These are phyloP conservation scores for Eupelmus urozonus DNA, from an alignment of 2,888 invertebrate species.

Conservation along the genomic window DNA sequence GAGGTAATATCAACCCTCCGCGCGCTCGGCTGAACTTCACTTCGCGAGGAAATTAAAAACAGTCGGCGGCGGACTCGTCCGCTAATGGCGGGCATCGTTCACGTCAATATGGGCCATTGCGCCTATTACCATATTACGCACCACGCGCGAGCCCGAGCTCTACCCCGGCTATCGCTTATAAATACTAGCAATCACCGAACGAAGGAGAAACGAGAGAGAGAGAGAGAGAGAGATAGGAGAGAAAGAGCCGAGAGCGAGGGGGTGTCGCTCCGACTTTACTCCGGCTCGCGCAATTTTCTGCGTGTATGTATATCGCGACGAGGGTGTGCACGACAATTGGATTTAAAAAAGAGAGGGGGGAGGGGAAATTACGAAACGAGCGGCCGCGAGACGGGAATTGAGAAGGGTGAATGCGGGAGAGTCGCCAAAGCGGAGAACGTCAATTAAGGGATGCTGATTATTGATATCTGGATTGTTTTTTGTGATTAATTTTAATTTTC, in stretches of 20 bases:
- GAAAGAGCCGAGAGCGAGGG: conserved; percentile 19
- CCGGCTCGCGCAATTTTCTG: conserved; percentile 9
- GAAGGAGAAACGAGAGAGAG: conserved; percentile 14
- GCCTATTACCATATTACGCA: conserved; percentile 76
- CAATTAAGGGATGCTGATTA: conserved; percentile 47
- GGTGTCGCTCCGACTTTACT: conserved; percentile 12
- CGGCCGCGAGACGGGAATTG: conserved; percentile 32
- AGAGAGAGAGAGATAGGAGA: conserved; percentile 20
- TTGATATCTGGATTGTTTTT: conserved; percentile 32
- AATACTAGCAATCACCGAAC: conserved; percentile 76
- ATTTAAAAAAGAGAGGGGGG: conserved; percentile 48
- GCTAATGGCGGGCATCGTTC: conserved; percentile 77
- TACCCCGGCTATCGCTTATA: conserved; percentile 74
- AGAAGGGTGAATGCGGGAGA: conserved; percentile 18
- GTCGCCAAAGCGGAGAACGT: conserved; percentile 21
- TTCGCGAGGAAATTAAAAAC: conserved; percentile 77
- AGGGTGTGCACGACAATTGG: conserved; percentile 53
- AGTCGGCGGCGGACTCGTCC: conserved; percentile 73
- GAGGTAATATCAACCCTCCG: conserved; percentile 75
- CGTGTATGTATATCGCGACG: conserved; percentile 5
- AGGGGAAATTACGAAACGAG: conserved; percentile 38
- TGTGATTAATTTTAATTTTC: no score
- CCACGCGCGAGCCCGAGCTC: conserved; percentile 61
- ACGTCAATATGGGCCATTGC: conserved; percentile 78
- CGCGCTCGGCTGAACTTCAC: conserved; percentile 72